A percentile compares a stretch with the other conserved stretches of the same genome.
phyloP scores from a whole-genome alignment of 1,140 invertebrate genomes.

The Planococcus citri region DNA sequence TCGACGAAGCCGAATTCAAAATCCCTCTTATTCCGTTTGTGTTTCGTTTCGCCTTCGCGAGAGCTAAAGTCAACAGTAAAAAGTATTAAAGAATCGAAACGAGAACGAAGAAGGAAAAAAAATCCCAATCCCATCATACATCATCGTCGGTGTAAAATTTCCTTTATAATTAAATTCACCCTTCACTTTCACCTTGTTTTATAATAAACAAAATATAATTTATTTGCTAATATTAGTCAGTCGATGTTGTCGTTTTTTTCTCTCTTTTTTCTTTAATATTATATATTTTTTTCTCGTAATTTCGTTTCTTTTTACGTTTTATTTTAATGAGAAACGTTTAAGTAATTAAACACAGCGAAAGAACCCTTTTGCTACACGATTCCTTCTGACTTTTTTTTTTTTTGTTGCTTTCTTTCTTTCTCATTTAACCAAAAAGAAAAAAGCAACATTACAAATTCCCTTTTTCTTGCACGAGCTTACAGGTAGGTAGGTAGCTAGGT shows the following conservation, averaged over 20 bases:
- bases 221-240: too few relatives aligned
- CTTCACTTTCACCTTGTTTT: not conserved
- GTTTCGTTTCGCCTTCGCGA: too few relatives aligned
- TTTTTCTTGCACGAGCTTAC: not conserved
- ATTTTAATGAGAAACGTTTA: slow-evolving; percentile 16
- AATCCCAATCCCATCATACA: too few relatives aligned
- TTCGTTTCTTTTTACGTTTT: slow-evolving; percentile 9
- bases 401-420: not conserved
- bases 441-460: slow-evolving; percentile 3
- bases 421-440: not conserved
- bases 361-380: not conserved
- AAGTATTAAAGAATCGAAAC: too few relatives aligned
- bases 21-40: too few relatives aligned
- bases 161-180: not conserved
- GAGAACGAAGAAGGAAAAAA: too few relatives aligned
- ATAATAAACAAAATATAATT: too few relatives aligned
- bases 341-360: slow-evolving; percentile 5
- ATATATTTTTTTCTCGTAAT: not conserved
- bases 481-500: too few relatives aligned
- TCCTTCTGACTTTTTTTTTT: not conserved
- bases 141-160: too few relatives aligned
- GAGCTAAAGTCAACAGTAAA: too few relatives aligned
- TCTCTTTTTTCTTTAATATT: slow-evolving; percentile 4
- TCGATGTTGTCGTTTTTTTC: not conserved
- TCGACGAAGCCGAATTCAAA: too few relatives aligned